Base-by-base conservation (phyloP, 2,113 vertebrate genomes). In the Nycticebus coucang region DNA sequence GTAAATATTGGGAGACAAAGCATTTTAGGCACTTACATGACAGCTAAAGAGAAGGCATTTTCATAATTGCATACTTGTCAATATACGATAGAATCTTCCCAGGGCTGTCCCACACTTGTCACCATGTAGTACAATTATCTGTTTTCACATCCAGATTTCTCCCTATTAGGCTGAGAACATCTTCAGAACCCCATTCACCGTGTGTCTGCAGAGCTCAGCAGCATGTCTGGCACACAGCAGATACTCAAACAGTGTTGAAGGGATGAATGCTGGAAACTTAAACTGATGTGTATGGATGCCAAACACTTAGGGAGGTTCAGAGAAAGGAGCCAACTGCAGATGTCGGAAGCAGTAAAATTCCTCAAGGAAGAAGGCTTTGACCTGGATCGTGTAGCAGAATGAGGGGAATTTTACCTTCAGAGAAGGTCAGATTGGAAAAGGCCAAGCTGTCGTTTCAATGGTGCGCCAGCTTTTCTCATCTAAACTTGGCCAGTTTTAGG, bases 361-460 rank as follows among this genome's bases (percentile, higher is more conserved):
- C 59, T 75, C 72, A 89, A 74, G 35, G 37, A 78, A 64, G 9
- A 5, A 33, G 21, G 17, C 22, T 26, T 83, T 89, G 50, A 72
- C 41, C 33, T 82, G 53, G 24, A n/a, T 74, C 30, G 60, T 66
- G 57, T 59, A 62, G 57, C 53, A 62, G 37, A 84, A 53, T 35
- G 22, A 35, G 22, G 18, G 0, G 19, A 82, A 84, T 50, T 94
- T 64, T 55, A 92, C 69, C 71, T 85, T 74, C 19, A 75, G 17
- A 90, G 78, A n/a, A 94, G 6, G 30, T 74, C 26, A 55, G 4
- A 86, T 21, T 57, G 57, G 94, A 89, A 94, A 19, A 60, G 41
- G 68, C 64, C 59, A 94, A 33, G 11, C 28, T 89, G 33, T 79
- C 41, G 37, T 83, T 97, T 95, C 71, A 93, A 87, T 18, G 21